Base-by-base conservation (phyloP, 2,797 vertebrate genomes). In the Scomberomorus guttatus region DNA sequence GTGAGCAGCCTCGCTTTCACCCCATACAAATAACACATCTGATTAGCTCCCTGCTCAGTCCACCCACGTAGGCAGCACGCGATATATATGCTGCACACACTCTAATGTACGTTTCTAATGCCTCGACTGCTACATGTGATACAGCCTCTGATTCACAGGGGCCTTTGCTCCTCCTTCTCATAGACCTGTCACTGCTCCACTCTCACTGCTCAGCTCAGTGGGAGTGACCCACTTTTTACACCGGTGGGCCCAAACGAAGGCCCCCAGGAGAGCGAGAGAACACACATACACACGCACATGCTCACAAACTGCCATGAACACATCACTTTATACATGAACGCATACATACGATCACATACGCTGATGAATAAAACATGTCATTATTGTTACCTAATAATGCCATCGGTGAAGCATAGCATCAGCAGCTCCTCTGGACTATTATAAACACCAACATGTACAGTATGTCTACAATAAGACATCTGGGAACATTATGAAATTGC, bases 221-320 rank as follows among this genome's bases (percentile, higher is more conserved):
- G 88, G 84, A 82, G 65, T 92, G 89, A 93, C 92, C 92, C 93
- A 93, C 61, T 93, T 94, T 88, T 90, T 82, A 71, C 83, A 70
- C 72, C 39, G 78, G 82, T 73, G 84, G 84, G 81, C 62, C 82
- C 66, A 64, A 83, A 80, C 63, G 80, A 79, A 72, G 51, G 52
- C 80, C 79, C 72, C 69, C 44, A 51, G 57, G 71, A 82, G 77
- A 80, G 63, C 37, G 1, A 77, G 55, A 82, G 5, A 27, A 39
- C 46, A n/a, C 5, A 29, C 46, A 27, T 5, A 34, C 55, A 52
- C 37, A 65, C 32, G 42, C 32, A 14, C 25, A 48, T 15, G 46
- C 39, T 66, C 22, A 68, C 39, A 81, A 60, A 39, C 73, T 61
- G 27, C 39, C 68, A 82, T n/a, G 65, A 68, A 63, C 67, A 72